A percentile compares a stretch with the other conserved stretches of the same genome.
Evolutionary conservation across 2,113 vertebrate species (phyloP).

Genomic region (Pseudopodoces humilis): DNA sequence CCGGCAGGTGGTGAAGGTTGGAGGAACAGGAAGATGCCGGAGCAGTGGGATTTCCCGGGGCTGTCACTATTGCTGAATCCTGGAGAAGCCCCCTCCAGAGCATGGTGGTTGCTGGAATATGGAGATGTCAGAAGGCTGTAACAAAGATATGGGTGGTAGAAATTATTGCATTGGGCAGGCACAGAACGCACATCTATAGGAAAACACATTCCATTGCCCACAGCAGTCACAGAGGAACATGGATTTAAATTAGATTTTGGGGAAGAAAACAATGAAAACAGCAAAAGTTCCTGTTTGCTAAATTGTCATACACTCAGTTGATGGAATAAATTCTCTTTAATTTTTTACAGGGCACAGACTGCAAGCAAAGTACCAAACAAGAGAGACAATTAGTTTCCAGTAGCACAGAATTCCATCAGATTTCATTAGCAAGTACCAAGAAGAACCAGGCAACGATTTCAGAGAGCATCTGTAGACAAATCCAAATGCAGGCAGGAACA

Average conservation of each 20-base stretch:
- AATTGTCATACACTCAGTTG: neutral
- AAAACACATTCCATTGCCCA: neutral
- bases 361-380: neutral
- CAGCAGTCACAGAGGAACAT: neutral
- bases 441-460: neutral
- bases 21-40: neutral
- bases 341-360: neutral
- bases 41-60: neutral
- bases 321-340: neutral
- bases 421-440: neutral
- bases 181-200: neutral
- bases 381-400: neutral
- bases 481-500: neutral
- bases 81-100: neutral
- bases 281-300: neutral
- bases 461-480: neutral
- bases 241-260: neutral
- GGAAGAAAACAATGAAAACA: neutral
- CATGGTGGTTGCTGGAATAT: neutral
- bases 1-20: neutral
- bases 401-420: neutral
- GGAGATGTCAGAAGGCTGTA: fast-evolving
- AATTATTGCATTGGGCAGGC: neutral
- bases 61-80: neutral
- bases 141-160: neutral